Base-by-base conservation (phyloP, 2,888 invertebrate species). In the Drosophila aldrichi region DNA sequence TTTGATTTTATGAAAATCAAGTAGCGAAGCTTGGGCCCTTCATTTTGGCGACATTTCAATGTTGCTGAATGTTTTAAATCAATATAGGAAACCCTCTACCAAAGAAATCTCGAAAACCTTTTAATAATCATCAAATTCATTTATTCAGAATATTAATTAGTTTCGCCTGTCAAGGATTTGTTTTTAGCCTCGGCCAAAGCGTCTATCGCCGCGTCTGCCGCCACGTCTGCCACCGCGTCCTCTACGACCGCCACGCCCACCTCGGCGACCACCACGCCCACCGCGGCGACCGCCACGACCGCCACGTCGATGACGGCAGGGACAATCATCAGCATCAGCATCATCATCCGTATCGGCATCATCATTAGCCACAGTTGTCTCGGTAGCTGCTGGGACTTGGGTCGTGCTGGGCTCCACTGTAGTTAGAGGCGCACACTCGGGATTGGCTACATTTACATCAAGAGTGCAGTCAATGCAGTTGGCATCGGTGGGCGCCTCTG, bases 391-490 rank as follows among this genome's bases (percentile, higher is more conserved):
- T 8, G 40, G 32, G 2, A 3, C 32, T 32, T 32, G 32, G 2
- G 32, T 10, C 9, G 10, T 32, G 32, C 0, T 32, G 10, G 10
- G 3, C 9, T 9, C 18, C 1, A 34, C 14, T 7, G 51, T 18
- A 0, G 46, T 25, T 1, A 12, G 16, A n/a, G 10, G 2, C 0
- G 1, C 0, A 16, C 69, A 69, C 3, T 69, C 69, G 12, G 9
- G 10, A 38, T 69, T 14, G 16, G 1, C 16, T 1, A 0, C 9
- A 41, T 69, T 70, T 0, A 0, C 36, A 3, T 16, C 1, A 0
- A 29, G 14, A 5, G 38, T 36, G n/a, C 70, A 70, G 20, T 70
- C 70, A 41, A 62, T 0, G 32, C 70, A 71, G 10, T 2, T 20
- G 4, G 4, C 1, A 29, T 62, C 18, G 25, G 14, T 16, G 6